A percentile compares a stretch with the other conserved stretches of the same genome.
Evolutionary conservation across 2,797 vertebrate species (phyloP).

Genomic region (Prionace glauca): DNA sequence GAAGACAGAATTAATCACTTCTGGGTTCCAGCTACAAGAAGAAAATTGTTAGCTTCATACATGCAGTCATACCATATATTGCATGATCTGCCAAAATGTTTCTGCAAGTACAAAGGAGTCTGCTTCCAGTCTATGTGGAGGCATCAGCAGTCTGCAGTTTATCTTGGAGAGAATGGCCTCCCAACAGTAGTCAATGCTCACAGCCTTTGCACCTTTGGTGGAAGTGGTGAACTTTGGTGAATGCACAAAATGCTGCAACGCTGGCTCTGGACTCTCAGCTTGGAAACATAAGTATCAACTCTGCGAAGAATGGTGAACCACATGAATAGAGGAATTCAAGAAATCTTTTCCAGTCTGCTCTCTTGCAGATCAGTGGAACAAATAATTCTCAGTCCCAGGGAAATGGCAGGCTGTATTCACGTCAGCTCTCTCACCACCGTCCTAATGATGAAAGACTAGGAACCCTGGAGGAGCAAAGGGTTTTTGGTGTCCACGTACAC

Average conservation of each 20-base stretch:
- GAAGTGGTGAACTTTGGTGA: neutral
- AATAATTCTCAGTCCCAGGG: neutral
- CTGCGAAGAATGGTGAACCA: neutral
- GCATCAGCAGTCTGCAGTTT: neutral
- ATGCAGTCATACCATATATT: neutral
- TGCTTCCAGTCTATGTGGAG: neutral
- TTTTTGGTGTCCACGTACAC: neutral
- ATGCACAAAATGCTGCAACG: neutral
- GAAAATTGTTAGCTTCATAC: neutral
- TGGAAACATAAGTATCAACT: neutral
- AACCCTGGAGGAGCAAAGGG: neutral
- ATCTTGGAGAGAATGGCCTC: neutral
- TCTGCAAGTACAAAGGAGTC: neutral
- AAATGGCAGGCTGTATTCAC: neutral
- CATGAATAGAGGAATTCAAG: neutral
- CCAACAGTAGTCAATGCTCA: neutral
- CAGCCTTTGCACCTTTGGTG: neutral
- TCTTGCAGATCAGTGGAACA: neutral
- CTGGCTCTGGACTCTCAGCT: neutral
- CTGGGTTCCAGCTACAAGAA: neutral
- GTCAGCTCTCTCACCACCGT: neutral
- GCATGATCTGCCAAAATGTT: neutral
- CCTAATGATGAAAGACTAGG: neutral
- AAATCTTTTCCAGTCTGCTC: neutral
- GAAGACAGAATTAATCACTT: neutral